These are phyloP conservation scores for Leptocoma aspasia DNA, from an alignment of 2,113 vertebrate genomes.

Conservation along the genomic window DNA sequence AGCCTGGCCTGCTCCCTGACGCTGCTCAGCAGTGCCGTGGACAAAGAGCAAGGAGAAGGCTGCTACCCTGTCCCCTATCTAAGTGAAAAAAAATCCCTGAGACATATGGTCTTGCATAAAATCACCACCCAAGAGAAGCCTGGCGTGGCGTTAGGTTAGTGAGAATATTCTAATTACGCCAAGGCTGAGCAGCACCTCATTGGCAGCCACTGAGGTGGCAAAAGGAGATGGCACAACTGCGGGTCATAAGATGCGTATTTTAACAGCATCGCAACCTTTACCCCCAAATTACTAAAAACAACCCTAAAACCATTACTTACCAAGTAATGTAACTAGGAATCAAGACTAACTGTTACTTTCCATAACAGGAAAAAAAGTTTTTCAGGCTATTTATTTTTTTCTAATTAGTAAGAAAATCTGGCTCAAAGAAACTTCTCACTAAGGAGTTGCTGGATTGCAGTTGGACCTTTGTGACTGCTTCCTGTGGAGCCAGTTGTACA, in stretches of 20 bases:
- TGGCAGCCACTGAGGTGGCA: neutral
- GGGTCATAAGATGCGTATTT: neutral
- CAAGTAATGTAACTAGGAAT: neutral
- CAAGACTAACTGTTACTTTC: slow-evolving; percentile 21
- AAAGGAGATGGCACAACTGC: slow-evolving; percentile 15
- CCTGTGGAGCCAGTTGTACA: neutral
- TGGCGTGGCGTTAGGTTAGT: neutral
- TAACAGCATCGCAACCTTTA: neutral
- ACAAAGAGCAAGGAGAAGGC: neutral
- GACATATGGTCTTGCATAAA: slow-evolving; percentile 57
- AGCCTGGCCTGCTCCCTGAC: neutral
- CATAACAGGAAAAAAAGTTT: neutral
- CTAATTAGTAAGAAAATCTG: neutral
- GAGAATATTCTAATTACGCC: slow-evolving; percentile 25
- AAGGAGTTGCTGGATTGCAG: neutral
- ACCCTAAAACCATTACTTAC: neutral
- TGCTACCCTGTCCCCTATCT: neutral
- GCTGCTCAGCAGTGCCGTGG: neutral
- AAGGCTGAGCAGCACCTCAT: neutral
- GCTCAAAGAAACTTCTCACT: neutral
- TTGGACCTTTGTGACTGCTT: neutral
- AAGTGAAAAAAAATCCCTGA: slow-evolving; percentile 13
- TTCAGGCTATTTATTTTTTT: neutral
- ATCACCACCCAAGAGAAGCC: slow-evolving; percentile 16
- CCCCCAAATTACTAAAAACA: slow-evolving; percentile 19